Evolutionary conservation across 2,888 invertebrate genomes (phyloP).

Genomic region (Marronus borbonicus): DNA sequence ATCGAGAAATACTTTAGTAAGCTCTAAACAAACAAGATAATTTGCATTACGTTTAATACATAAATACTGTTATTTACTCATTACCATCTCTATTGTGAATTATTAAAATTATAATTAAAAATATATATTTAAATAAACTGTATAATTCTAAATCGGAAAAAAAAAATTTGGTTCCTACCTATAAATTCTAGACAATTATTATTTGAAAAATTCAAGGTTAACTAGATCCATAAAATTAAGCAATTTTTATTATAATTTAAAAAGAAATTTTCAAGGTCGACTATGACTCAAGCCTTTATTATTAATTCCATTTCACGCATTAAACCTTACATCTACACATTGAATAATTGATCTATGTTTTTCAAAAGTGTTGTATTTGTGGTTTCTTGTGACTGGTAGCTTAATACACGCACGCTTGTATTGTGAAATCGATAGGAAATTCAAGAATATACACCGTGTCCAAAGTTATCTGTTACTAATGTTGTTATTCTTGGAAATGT

Average conservation of each 20-base stretch:
- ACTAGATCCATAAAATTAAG: constrained; percentile 35
- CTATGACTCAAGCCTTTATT: constrained; percentile 37
- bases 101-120: too few relatives aligned
- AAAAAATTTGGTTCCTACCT: too few relatives aligned
- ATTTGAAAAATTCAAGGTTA: constrained; percentile 43
- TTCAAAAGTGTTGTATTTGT: too few relatives aligned
- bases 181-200: neutral
- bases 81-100: too few relatives aligned
- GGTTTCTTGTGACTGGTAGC: neutral
- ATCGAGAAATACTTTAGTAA: too few relatives aligned
- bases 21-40: too few relatives aligned
- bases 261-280: constrained; percentile 37
- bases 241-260: constrained; percentile 39
- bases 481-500: too few relatives aligned
- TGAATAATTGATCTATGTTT: too few relatives aligned
- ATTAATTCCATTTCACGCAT: constrained; percentile 21
- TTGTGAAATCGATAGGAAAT: neutral
- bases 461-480: neutral
- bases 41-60: too few relatives aligned
- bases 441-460: neutral
- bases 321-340: neutral
- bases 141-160: constrained; percentile 6
- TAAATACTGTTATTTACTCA: too few relatives aligned
- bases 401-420: neutral
- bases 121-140: neutral